These are phyloP conservation scores for Epinotia ramella DNA, from an alignment of 2,888 invertebrate species.

Conservation along the genomic window DNA sequence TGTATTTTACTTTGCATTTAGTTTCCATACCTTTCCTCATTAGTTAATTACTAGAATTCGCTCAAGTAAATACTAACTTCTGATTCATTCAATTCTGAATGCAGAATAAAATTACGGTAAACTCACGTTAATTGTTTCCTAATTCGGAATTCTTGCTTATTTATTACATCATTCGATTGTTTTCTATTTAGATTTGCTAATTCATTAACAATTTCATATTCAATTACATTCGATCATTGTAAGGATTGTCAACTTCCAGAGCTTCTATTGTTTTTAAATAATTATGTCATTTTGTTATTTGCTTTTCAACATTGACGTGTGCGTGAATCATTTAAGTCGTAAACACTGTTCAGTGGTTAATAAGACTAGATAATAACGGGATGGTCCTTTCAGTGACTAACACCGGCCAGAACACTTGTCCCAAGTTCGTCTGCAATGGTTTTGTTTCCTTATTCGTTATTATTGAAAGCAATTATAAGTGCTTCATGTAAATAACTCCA, in stretches of 20 bases:
- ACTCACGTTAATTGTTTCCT: not conserved
- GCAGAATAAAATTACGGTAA: too few relatives aligned
- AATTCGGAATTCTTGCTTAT: not conserved
- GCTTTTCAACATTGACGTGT: constrained; percentile 23
- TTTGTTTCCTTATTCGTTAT: constrained; percentile 6
- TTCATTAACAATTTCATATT: not conserved
- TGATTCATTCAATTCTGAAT: not conserved
- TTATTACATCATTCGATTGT: not conserved
- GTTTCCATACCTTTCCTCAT: not conserved
- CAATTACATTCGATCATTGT: not conserved
- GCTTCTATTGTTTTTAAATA: not conserved
- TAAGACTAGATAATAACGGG: constrained; percentile 17
- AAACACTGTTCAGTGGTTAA: constrained; percentile 6
- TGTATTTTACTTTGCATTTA: not conserved
- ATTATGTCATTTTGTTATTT: constrained; percentile 35
- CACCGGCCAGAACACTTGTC: not conserved
- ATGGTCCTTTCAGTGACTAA: constrained; percentile 5
- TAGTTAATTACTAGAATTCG: not conserved
- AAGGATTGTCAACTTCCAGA: not conserved
- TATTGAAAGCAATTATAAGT: not conserved
- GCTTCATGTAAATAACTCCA: not conserved
- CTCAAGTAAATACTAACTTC: not conserved
- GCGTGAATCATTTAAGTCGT: constrained; percentile 14
- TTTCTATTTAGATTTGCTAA: not conserved
- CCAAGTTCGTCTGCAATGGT: not conserved